phyloP scores from a whole-genome alignment of 2,797 vertebrate species.

The Melopsittacus undulatus region DNA sequence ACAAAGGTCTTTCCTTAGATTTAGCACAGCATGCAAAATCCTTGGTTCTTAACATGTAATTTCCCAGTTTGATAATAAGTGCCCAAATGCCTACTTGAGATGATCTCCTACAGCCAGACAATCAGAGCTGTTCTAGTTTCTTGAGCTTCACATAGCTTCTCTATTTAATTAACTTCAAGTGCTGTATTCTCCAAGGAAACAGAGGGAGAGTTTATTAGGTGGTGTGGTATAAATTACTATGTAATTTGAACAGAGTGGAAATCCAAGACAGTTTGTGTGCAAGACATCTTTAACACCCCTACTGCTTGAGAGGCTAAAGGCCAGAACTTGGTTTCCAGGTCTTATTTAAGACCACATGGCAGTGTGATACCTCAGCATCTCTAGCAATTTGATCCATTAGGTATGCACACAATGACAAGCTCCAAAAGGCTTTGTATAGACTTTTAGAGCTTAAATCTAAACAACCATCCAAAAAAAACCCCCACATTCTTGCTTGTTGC shows the following conservation, averaged over 20 bases:
- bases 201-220: conserved; percentile 42
- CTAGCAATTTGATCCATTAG: conserved; percentile 30
- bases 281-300: neutral
- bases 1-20: neutral
- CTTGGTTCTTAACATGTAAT: neutral
- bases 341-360: neutral
- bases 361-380: conserved; percentile 1
- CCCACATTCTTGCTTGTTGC: neutral
- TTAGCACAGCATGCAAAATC: neutral
- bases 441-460: conserved; percentile 19
- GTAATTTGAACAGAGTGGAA: conserved; percentile 39
- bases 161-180: conserved; percentile 69
- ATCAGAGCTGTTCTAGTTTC: conserved; percentile 49
- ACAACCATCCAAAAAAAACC: neutral
- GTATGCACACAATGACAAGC: neutral
- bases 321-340: neutral
- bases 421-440: neutral
- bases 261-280: neutral
- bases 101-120: conserved; percentile 38
- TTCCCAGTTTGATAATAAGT: conserved; percentile 32
- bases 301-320: neutral
- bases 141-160: conserved; percentile 39
- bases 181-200: conserved; percentile 42
- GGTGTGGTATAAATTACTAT: conserved; percentile 42
- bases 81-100: conserved; percentile 18